Evolutionary conservation across 2,113 vertebrate species (phyloP).

Genomic region (Tachuris rubrigastra): DNA sequence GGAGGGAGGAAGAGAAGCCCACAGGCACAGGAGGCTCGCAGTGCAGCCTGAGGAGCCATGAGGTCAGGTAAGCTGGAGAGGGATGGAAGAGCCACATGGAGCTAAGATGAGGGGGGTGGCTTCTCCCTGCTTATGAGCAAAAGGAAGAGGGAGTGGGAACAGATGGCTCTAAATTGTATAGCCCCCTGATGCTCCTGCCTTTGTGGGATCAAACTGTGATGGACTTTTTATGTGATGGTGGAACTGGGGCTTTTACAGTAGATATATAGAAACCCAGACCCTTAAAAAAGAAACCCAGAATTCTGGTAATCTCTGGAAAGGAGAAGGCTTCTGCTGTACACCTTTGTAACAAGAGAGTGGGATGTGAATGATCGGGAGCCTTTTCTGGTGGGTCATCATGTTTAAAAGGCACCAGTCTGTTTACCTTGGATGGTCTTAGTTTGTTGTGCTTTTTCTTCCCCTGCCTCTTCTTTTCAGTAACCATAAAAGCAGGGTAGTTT

Average conservation of each 20-base stretch:
- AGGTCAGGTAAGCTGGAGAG: neutral
- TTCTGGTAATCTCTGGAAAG: neutral
- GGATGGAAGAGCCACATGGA: neutral
- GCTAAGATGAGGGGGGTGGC: neutral
- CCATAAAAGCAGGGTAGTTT: neutral
- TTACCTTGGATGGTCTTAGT: neutral
- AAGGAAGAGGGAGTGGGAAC: neutral
- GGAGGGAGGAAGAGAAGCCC: neutral
- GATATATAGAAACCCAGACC: neutral
- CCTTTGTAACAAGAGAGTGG: neutral
- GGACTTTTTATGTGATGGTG: neutral
- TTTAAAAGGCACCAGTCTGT: neutral
- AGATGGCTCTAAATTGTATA: constrained; percentile 23
- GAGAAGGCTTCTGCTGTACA: neutral
- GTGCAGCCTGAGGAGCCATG: neutral
- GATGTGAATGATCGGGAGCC: neutral
- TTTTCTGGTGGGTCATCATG: neutral
- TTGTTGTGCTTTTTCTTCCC: accelerated
- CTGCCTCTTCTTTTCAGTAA: neutral
- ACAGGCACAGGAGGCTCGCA: neutral
- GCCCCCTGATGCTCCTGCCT: neutral
- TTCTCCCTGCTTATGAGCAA: neutral
- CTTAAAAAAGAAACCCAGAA: neutral
- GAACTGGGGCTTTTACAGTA: neutral
- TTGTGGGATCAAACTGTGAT: neutral